A percentile compares a stretch with the other conserved stretches of the same genome.
These are phyloP conservation scores for Dryocosmus kuriphilus DNA, from an alignment of 2,888 invertebrate species.

Conservation along the genomic window DNA sequence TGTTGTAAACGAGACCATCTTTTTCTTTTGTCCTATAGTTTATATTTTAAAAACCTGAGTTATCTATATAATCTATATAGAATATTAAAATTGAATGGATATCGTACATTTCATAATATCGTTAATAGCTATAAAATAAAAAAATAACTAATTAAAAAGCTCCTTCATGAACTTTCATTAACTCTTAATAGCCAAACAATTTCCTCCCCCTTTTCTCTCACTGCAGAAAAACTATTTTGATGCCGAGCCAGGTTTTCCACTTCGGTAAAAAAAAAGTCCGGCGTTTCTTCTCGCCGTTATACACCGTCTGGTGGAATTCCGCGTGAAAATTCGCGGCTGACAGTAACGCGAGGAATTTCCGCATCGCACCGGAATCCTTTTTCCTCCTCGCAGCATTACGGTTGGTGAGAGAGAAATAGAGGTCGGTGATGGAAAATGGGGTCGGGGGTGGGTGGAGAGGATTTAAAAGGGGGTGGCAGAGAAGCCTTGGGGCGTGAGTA, in stretches of 20 bases:
- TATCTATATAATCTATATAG: too few relatives aligned
- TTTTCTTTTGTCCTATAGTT: too few relatives aligned
- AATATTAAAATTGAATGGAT: too few relatives aligned
- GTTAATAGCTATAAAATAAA: too few relatives aligned
- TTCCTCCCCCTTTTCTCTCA: neutral
- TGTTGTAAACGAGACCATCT: too few relatives aligned
- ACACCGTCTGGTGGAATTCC: constrained; percentile 25
- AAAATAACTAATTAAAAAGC: neutral
- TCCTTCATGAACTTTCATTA: constrained; percentile 5
- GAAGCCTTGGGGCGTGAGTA: constrained; percentile 35
- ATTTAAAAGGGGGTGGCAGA: constrained; percentile 44
- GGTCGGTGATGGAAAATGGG: constrained; percentile 52
- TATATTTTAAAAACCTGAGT: too few relatives aligned
- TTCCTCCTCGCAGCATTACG: constrained; percentile 21
- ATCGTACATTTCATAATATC: too few relatives aligned
- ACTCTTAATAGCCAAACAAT: constrained; percentile 13
- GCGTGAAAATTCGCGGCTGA: constrained; percentile 34
- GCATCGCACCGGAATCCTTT: constrained; percentile 25
- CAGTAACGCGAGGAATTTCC: constrained; percentile 36
- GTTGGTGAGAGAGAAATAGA: constrained; percentile 46
- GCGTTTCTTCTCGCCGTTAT: constrained; percentile 23
- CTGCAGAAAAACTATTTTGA: constrained; percentile 15
- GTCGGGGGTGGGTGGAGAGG: constrained; percentile 42
- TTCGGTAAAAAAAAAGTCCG: constrained; percentile 9
- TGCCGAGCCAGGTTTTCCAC: constrained; percentile 25